These are phyloP conservation scores for Myotis findleyi DNA, from an alignment of 2,797 vertebrate genomes.

Conservation along the genomic window DNA sequence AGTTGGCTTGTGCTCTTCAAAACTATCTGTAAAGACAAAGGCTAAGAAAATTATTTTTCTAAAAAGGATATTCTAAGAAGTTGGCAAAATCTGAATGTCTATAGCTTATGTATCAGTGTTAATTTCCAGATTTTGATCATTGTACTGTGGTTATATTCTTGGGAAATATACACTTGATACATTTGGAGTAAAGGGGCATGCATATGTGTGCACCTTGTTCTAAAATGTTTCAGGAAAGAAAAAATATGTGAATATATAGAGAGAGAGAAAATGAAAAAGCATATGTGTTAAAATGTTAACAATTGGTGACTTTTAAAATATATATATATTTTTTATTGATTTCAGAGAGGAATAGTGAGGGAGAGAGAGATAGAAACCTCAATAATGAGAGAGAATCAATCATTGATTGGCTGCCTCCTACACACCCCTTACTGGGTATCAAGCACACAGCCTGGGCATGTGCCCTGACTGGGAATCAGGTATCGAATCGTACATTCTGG, in stretches of 20 bases:
- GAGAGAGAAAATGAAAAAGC: background rate
- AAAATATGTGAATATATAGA: background rate
- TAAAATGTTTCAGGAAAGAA: background rate
- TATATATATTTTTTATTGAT: too few species aligned
- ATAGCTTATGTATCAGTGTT: background rate
- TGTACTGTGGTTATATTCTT: background rate
- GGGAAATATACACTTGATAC: background rate
- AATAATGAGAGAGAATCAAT: too few species aligned
- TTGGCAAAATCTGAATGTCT: slow-evolving; percentile 1
- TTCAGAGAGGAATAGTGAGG: too few species aligned
- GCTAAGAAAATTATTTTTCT: background rate
- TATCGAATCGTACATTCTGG: too few species aligned
- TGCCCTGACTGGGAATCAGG: too few species aligned
- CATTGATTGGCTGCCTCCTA: too few species aligned
- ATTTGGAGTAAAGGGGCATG: background rate
- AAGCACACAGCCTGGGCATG: too few species aligned
- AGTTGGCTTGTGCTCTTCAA: background rate
- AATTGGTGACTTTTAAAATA: background rate
- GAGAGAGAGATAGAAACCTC: too few species aligned
- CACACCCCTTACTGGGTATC: too few species aligned
- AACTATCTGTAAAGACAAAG: background rate
- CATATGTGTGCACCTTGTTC: background rate
- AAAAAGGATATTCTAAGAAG: background rate
- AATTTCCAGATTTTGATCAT: slow-evolving; percentile 29
- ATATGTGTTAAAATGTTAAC: background rate